phyloP scores from a whole-genome alignment of 1,140 invertebrate species.

The Cyclina sinensis region DNA sequence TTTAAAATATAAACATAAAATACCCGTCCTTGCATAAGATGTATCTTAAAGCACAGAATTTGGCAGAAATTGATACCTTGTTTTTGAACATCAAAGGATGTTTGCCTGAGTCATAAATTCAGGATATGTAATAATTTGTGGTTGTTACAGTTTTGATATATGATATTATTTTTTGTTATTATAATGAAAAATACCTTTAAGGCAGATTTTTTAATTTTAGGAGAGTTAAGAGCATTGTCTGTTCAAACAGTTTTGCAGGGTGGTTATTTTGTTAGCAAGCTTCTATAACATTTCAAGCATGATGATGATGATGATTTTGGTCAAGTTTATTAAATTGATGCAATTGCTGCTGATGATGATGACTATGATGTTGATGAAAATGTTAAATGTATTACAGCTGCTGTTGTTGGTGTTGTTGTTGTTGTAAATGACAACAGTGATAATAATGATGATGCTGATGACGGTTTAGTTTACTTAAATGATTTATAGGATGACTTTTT shows the following conservation, averaged over 20 bases:
- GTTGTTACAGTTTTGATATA: constrained; percentile 40
- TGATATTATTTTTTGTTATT: constrained; percentile 42
- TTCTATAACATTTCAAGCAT: neutral
- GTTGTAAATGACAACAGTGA: too few relatives aligned
- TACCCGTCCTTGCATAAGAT: neutral
- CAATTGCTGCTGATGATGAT: constrained; percentile 47
- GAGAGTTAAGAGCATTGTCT: neutral
- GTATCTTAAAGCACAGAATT: neutral
- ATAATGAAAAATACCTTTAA: constrained; percentile 7
- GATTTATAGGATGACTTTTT: too few relatives aligned
- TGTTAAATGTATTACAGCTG: neutral
- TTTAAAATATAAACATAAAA: constrained; percentile 16
- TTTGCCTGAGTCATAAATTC: constrained; percentile 25
- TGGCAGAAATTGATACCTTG: constrained; percentile 17
- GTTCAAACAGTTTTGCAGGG: neutral
- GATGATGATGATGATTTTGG: constrained; percentile 15
- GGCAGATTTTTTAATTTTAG: neutral
- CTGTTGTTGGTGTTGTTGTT: neutral
- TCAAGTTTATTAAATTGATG: constrained; percentile 5
- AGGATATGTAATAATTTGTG: constrained; percentile 45
- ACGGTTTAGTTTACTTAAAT: too few relatives aligned
- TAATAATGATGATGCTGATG: constrained; percentile 27
- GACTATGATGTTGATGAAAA: constrained; percentile 30
- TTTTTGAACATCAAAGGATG: constrained; percentile 34
- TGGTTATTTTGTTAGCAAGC: neutral